Evolutionary conservation across 2,113 vertebrate genomes (phyloP), one percentile per base, ranked within the genome.

Genomic region (Acanthisitta chloris): DNA sequence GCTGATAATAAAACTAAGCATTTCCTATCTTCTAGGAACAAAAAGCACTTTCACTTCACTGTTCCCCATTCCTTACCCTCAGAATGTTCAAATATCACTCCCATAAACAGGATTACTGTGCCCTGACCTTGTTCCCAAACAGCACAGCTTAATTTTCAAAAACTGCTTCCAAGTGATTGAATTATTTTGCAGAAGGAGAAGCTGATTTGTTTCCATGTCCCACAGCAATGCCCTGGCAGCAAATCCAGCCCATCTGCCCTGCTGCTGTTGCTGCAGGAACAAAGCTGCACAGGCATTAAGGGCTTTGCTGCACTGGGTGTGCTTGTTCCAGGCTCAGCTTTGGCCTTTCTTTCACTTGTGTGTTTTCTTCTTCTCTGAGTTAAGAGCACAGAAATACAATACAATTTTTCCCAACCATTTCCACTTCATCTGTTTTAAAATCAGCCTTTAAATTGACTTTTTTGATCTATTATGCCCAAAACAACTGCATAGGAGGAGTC

Each of bases 191-290:
- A 80, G 24, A n/a, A 80, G 38, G 51, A 66, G 54, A 64, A 51
- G 7, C 64, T 19, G 54, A 76, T 93, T 91, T 81, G 74, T 62
- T 90, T 12, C 66, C 54, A 2, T 43, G 87, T 69, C 33, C 36
- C 89, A 82, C 48, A 21, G 36, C 64, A 90, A 92, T 91, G 74
- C 90, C 40, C 46, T 3, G 6, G 77, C 0, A 45, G 12, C 16
- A 86, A 95, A 90, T 94, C 90, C 79, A n/a, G 2, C 77, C 76
- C 94, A 49, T 88, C 66, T 94, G 95, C 94, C 89, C 19, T 0
- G 5, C 10, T 12, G 70, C 42, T 0, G 34, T 72, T 95, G 95
- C 94, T 94, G 92, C 14, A 46, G 95, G 9, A 88, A 83, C 74
- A 86, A 92, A 96, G 67, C 67, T 83, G 40, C 20, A 0, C 1